phyloP scores from a whole-genome alignment of 2,888 invertebrate genomes.

The Scaptomyza tumidula region DNA sequence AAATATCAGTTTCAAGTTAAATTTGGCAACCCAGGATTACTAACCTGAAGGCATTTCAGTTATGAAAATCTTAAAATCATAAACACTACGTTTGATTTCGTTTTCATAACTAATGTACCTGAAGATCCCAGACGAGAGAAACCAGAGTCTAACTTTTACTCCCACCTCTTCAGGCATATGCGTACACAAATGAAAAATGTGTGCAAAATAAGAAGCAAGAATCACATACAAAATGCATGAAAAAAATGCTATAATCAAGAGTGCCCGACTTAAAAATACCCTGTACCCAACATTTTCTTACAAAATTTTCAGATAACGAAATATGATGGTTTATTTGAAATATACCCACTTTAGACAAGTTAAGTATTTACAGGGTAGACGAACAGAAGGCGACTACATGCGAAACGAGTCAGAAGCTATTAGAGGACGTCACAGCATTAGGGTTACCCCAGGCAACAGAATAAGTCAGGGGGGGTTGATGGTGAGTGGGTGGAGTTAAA shows the following conservation, averaged over 20 bases:
- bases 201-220: constrained; percentile 9
- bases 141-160: not conserved
- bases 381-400: constrained; percentile 25
- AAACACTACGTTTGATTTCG: not conserved
- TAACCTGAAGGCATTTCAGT: not conserved
- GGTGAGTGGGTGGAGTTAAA: constrained; percentile 9
- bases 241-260: not conserved
- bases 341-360: not conserved
- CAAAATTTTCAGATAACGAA: no score
- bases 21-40: not conserved
- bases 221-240: not conserved
- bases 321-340: no score
- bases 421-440: constrained; percentile 48
- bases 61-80: not conserved
- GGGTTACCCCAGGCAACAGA: constrained; percentile 50
- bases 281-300: not conserved
- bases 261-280: not conserved
- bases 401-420: constrained; percentile 29
- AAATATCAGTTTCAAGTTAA: not conserved
- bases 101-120: not conserved
- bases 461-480: not conserved
- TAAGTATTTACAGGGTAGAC: not conserved
- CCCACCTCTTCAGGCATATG: constrained; percentile 41
- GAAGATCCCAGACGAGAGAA: not conserved
- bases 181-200: constrained; percentile 28